phyloP scores from a whole-genome alignment of 2,113 vertebrate species.

The Albula goreensis region DNA sequence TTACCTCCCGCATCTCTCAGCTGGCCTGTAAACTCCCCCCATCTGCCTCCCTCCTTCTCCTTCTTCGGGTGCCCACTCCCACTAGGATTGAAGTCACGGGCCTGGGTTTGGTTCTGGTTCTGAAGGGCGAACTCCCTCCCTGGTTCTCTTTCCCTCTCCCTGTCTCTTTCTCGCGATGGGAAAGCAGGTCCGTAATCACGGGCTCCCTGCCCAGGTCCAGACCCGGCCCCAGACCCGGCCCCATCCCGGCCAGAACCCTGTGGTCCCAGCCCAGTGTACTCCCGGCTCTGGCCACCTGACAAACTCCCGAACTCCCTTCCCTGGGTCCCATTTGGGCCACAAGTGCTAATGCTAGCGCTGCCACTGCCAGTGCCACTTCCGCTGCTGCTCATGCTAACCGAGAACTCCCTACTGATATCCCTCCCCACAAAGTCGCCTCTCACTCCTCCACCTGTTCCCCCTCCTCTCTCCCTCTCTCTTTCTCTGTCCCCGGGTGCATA shows the following conservation, averaged over 20 bases:
- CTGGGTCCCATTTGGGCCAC: constrained; percentile 54
- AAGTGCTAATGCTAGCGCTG: constrained; percentile 50
- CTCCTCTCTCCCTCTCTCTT: constrained; percentile 65
- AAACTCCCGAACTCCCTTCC: constrained; percentile 63
- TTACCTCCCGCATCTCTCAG: constrained; percentile 61
- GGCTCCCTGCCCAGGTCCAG: constrained; percentile 58
- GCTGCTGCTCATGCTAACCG: constrained; percentile 56
- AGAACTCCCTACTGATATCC: constrained; percentile 65
- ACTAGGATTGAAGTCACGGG: constrained; percentile 65
- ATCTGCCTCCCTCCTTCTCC: constrained; percentile 65
- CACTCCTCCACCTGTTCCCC: constrained; percentile 50
- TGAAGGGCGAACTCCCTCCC: constrained; percentile 66
- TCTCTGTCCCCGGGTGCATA: constrained; percentile 64
- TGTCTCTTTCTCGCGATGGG: constrained; percentile 64
- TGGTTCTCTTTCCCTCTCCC: constrained; percentile 57
- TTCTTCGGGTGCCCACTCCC: constrained; percentile 65
- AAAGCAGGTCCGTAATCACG: constrained; percentile 67
- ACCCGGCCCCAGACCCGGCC: constrained; percentile 46
- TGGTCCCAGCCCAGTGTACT: constrained; percentile 48
- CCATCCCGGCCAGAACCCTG: constrained; percentile 63
- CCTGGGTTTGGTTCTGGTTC: constrained; percentile 64
- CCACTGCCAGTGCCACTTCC: constrained; percentile 47
- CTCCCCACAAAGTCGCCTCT: constrained; percentile 67
- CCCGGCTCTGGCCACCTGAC: constrained; percentile 63
- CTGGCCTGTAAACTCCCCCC: constrained; percentile 72